Base-by-base conservation (phyloP, 1,140 invertebrate species). In the Bombus ignitus region DNA sequence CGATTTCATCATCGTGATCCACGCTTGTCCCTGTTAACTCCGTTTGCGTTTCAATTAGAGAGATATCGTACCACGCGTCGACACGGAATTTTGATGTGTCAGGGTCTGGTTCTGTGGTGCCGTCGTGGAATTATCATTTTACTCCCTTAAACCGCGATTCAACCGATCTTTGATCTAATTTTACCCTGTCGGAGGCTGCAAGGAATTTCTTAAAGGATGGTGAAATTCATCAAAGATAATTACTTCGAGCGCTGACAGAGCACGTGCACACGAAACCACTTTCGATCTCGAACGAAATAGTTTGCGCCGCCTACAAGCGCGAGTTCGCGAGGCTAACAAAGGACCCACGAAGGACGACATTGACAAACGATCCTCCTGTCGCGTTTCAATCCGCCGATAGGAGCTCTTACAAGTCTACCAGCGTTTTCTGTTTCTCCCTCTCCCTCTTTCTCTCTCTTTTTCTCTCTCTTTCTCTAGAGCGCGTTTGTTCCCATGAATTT, bases 361-460 rank as follows among this genome's bases (percentile, higher is more conserved):
- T 89, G 88, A 89, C 88, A 89, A 89, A 89, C 88, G 87, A 89
- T 89, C 88, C 87, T 65, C 74, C 72, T 68, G 87, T 71, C 87
- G 87, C 71, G 79, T 89, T 86, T 89, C 88, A 86, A 74, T 85
- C 78, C 87, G 47, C 78, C 88, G 74, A 89, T 81, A 74, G 81
- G 44, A 59, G 85, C 57, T 32, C 65, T 32, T 82, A 88, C 83
- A 76, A 83, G 86, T 81, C 32, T 47, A 37, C 85, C 73, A 70
- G 37, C 81, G 81, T 82, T 79, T 74, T 78, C 87, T 76, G 78
- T 25, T 15, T 13, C 44, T n/a, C 47, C 32, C n/a, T 57, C 73
- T 2, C 13, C 0, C 85, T 83, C 73, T 78, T 79, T 71, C 79
- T 13, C 4, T 25, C 85, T 70, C 74, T 78, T 83, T 75, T 74